phyloP scores from a whole-genome alignment of 2,888 invertebrate genomes.

The Cosmia trapezina region DNA sequence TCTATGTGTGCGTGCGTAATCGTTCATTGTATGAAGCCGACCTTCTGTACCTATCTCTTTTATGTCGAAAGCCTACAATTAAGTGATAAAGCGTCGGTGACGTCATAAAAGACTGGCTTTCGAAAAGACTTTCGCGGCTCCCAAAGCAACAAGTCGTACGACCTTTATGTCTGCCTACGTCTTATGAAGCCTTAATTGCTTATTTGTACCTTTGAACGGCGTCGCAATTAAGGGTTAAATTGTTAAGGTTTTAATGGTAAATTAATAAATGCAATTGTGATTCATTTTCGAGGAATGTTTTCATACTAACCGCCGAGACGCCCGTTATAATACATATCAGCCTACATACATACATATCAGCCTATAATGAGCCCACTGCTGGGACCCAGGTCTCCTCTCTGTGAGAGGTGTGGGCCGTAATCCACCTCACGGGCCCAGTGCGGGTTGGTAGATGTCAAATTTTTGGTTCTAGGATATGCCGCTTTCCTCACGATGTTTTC shows the following conservation, averaged over 20 bases:
- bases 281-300: too few relatives aligned
- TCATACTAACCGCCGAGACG: too few relatives aligned
- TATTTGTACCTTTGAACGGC: background rate
- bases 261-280: slow-evolving; percentile 2
- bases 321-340: too few relatives aligned
- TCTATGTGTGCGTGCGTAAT: background rate
- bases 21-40: background rate
- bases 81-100: slow-evolving; percentile 35
- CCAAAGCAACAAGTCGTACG: slow-evolving; percentile 43
- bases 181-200: slow-evolving; percentile 20
- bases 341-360: too few relatives aligned
- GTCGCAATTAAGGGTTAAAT: slow-evolving; percentile 12
- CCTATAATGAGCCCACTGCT: too few relatives aligned
- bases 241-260: background rate
- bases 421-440: too few relatives aligned
- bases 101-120: slow-evolving; percentile 47
- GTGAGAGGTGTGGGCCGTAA: too few relatives aligned
- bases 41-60: slow-evolving; percentile 7
- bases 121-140: slow-evolving; percentile 30
- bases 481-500: too few relatives aligned
- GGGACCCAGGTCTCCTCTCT: too few relatives aligned
- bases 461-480: too few relatives aligned
- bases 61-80: slow-evolving; percentile 11
- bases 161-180: slow-evolving; percentile 13
- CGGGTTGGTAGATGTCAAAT: too few relatives aligned